Percentiles rank a stretch among this genome's conserved stretches.
Conservation (phyloP, 2,888 invertebrate species). For the Chrysolina americana region DNA sequence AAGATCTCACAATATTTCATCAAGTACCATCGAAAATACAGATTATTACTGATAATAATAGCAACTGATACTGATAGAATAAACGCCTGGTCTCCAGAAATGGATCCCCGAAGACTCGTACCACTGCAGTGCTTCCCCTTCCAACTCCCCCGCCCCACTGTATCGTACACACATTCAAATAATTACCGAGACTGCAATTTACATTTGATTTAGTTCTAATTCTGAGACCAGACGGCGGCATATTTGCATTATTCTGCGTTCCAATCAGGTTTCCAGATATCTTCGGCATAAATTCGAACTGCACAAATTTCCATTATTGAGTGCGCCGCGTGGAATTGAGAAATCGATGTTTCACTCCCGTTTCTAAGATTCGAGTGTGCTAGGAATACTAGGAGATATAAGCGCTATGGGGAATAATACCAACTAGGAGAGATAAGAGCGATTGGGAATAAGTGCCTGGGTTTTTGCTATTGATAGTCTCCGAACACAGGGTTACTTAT, state of each 20-base stretch:
- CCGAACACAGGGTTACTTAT: background rate
- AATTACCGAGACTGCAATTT: conserved; percentile 57
- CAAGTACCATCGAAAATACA: too few species aligned
- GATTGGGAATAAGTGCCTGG: background rate
- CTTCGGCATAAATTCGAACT: conserved; percentile 27
- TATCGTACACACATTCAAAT: conserved; percentile 49
- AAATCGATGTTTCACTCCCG: conserved; percentile 9
- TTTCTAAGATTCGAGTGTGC: conserved; percentile 16
- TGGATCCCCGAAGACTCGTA: background rate
- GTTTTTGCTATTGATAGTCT: background rate
- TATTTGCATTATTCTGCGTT: conserved; percentile 41
- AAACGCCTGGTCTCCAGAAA: background rate
- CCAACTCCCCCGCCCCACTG: conserved; percentile 36
- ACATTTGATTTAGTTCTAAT: conserved; percentile 55
- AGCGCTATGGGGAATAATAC: background rate
- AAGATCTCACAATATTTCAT: too few species aligned
- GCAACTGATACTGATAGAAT: background rate
- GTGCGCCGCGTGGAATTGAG: conserved; percentile 12
- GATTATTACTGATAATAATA: conserved; percentile 3
- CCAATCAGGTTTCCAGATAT: conserved; percentile 33
- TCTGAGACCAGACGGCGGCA: conserved; percentile 37
- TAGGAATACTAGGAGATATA: conserved; percentile 5
- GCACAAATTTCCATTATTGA: conserved; percentile 27
- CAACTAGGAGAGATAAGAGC: background rate
- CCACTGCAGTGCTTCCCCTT: conserved; percentile 35